Percentiles rank a stretch among this genome's conserved stretches.
Evolutionary conservation across 1,140 invertebrate genomes (phyloP).

Genomic region (Drosophila albomicans): DNA sequence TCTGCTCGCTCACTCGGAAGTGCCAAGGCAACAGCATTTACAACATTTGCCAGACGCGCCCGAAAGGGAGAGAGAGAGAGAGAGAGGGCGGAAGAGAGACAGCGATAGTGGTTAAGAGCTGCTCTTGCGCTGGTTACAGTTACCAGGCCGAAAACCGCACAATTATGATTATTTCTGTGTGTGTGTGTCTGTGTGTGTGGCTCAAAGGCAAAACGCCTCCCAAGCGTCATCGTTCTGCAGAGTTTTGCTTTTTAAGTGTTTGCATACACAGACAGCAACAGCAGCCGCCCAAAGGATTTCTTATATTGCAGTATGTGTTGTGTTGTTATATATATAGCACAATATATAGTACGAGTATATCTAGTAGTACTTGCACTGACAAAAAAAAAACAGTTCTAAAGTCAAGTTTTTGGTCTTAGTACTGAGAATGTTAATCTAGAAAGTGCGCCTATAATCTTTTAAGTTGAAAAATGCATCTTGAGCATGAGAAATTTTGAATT

Average conservation of each 20-base stretch:
- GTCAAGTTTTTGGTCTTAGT: too few species aligned
- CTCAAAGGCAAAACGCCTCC: slow-evolving; percentile 20
- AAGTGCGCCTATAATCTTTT: too few species aligned
- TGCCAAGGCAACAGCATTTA: slow-evolving; percentile 37
- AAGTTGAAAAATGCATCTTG: too few species aligned
- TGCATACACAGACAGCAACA: slow-evolving; percentile 42
- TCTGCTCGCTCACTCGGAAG: slow-evolving; percentile 47
- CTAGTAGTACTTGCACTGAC: too few species aligned
- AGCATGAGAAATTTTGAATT: too few species aligned
- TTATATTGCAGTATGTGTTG: not conserved
- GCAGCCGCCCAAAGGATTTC: slow-evolving; percentile 27
- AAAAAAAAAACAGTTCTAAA: too few species aligned
- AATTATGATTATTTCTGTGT: slow-evolving; percentile 64
- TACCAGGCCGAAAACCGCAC: slow-evolving; percentile 47
- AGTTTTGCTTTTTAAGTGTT: slow-evolving; percentile 52
- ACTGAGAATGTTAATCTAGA: too few species aligned
- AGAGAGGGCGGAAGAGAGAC: not conserved
- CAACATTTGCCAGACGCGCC: not conserved
- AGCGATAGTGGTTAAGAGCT: not conserved
- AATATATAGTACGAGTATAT: too few species aligned
- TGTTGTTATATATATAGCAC: not conserved
- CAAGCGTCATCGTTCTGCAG: slow-evolving; percentile 28
- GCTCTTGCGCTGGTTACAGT: slow-evolving; percentile 23
- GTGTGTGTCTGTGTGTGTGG: slow-evolving; percentile 1
- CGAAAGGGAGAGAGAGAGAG: not conserved